These are phyloP conservation scores for Machimus rusticus DNA, from an alignment of 2,888 invertebrate genomes.

Conservation along the genomic window DNA sequence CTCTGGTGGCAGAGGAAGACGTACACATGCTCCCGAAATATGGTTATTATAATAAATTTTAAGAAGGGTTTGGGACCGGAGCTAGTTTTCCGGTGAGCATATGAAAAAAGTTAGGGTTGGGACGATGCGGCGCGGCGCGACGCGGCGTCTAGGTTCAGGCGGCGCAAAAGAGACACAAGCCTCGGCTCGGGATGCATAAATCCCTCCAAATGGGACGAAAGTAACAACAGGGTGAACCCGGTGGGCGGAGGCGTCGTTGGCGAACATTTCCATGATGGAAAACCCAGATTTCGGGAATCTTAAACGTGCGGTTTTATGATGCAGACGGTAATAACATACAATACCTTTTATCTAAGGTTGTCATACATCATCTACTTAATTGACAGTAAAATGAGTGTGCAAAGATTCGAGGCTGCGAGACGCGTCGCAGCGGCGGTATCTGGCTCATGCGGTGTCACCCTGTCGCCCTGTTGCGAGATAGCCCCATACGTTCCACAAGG, in stretches of 20 bases:
- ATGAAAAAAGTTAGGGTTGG: constrained; percentile 5
- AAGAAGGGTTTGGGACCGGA: constrained; percentile 21
- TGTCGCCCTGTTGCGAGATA: background rate
- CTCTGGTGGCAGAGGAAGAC: background rate
- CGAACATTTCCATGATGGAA: constrained; percentile 25
- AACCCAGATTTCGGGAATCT: constrained; percentile 44
- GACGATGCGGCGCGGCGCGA: background rate
- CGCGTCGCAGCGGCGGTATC: background rate
- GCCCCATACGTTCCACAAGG: background rate
- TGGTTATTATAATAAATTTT: constrained; percentile 44
- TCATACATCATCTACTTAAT: constrained; percentile 47
- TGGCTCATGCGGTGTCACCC: background rate
- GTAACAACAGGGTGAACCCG: constrained; percentile 14
- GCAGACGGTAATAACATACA: constrained; percentile 45
- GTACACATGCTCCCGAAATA: constrained; percentile 41
- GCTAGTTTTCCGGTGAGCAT: constrained; percentile 21
- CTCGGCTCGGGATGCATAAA: constrained; percentile 43
- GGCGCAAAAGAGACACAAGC: background rate
- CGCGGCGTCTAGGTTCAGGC: background rate
- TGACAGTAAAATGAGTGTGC: constrained; percentile 47
- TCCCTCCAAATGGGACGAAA: constrained; percentile 41
- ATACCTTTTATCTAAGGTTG: constrained; percentile 47
- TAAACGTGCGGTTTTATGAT: constrained; percentile 45
- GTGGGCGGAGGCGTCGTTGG: background rate
- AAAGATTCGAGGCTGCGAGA: constrained; percentile 9